phyloP scores from a whole-genome alignment of 2,888 invertebrate genomes.

The Melinopterus prodromus region DNA sequence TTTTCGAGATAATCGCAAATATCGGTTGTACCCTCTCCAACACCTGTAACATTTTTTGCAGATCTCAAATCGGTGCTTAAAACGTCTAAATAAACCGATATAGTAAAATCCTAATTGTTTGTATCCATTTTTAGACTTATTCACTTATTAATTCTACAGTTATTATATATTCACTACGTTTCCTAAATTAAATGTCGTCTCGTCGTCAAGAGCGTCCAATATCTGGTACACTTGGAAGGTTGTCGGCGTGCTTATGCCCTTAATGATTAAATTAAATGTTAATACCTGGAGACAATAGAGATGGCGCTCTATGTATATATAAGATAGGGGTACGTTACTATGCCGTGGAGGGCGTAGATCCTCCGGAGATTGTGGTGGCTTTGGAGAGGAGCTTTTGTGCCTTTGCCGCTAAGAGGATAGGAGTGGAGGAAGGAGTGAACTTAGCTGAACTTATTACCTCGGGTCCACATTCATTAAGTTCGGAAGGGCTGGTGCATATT shows the following conservation, averaged over 20 bases:
- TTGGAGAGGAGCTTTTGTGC: slow-evolving; percentile 4
- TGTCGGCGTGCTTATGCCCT: neutral
- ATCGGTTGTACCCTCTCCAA: too few species aligned
- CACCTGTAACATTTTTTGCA: too few species aligned
- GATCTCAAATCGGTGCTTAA: too few species aligned
- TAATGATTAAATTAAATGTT: slow-evolving; percentile 4
- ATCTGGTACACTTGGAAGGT: neutral
- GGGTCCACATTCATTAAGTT: neutral
- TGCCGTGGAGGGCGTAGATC: neutral
- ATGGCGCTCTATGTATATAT: neutral
- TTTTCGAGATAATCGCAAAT: too few species aligned
- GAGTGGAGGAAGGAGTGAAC: neutral
- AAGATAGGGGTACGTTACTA: neutral
- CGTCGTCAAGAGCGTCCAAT: neutral
- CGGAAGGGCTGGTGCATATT: neutral
- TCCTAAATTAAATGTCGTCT: neutral
- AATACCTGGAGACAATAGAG: slow-evolving; percentile 4
- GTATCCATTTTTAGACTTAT: neutral
- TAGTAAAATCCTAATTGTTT: neutral
- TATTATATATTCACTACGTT: neutral
- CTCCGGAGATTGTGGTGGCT: neutral
- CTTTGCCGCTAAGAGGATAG: neutral
- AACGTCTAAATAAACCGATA: too few species aligned
- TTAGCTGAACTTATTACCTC: slow-evolving; percentile 4
- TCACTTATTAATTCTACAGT: too few species aligned